Conservation (phyloP, 2,113 vertebrate genomes). For the Mormoops blainvillei region DNA sequence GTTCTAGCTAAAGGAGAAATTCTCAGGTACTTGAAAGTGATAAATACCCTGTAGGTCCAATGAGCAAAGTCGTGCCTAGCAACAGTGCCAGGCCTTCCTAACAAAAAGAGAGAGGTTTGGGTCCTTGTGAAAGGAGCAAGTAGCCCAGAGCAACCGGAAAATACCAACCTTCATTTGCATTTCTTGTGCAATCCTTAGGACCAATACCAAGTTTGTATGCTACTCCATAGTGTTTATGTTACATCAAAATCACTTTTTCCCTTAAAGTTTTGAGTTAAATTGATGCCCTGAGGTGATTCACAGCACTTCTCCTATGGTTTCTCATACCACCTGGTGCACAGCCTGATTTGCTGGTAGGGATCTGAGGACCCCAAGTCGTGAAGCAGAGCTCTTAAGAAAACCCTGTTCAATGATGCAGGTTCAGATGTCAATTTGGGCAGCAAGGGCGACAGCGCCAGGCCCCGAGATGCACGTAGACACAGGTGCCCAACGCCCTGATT, state of each 20-base stretch:
- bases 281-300: neutral
- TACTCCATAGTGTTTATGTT: neutral
- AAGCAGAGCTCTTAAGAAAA: neutral
- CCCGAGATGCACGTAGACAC: neutral
- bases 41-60: neutral
- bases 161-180: neutral
- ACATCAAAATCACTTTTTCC: conserved; percentile 30
- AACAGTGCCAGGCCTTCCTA: neutral
- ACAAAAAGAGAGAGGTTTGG: neutral
- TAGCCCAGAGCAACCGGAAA: neutral
- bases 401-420: neutral
- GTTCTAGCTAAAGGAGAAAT: neutral
- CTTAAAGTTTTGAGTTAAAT: conserved; percentile 16
- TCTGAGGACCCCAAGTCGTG: neutral
- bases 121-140: neutral
- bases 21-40: neutral
- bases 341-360: neutral
- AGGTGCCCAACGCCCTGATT: neutral
- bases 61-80: neutral
- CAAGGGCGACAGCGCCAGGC: neutral
- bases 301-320: neutral
- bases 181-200: neutral
- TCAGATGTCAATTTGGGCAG: neutral
- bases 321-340: neutral
- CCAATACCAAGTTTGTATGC: neutral